phyloP scores from a whole-genome alignment of 30 jellyfish, hydroid and myxozoan genomes.

The Turritopsis dohrnii region DNA sequence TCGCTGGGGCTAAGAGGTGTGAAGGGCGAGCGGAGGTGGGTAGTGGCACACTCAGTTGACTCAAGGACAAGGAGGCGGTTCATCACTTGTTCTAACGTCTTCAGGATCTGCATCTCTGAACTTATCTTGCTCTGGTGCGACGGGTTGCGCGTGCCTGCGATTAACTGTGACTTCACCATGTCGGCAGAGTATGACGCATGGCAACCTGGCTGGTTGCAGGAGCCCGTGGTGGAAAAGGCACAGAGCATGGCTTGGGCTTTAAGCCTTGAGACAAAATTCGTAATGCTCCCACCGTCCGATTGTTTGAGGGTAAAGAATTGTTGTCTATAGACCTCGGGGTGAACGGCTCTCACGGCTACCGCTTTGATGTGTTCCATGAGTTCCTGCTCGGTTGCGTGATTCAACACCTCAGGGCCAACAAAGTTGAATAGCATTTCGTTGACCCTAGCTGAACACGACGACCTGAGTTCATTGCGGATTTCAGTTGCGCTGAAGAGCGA shows the following conservation, averaged over 20 bases:
- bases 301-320: background rate
- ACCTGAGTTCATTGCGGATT: slow-evolving; percentile 28
- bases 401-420: slow-evolving; percentile 2
- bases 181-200: too few species aligned
- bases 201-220: too few species aligned
- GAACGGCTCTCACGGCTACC: background rate
- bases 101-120: background rate
- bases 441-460: slow-evolving; percentile 29
- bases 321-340: background rate
- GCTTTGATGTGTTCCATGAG: background rate
- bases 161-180: background rate
- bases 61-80: background rate
- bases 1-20: too few species aligned
- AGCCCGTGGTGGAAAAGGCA: background rate
- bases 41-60: background rate
- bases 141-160: background rate
- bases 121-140: background rate
- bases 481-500: background rate
- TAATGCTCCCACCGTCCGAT: background rate
- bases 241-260: slow-evolving; percentile 16
- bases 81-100: too few species aligned
- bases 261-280: background rate
- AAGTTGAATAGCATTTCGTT: slow-evolving; percentile 27
- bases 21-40: background rate
- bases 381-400: background rate